phyloP scores from a whole-genome alignment of 1,140 invertebrate genomes.

The Rhagoletis zephyria region DNA sequence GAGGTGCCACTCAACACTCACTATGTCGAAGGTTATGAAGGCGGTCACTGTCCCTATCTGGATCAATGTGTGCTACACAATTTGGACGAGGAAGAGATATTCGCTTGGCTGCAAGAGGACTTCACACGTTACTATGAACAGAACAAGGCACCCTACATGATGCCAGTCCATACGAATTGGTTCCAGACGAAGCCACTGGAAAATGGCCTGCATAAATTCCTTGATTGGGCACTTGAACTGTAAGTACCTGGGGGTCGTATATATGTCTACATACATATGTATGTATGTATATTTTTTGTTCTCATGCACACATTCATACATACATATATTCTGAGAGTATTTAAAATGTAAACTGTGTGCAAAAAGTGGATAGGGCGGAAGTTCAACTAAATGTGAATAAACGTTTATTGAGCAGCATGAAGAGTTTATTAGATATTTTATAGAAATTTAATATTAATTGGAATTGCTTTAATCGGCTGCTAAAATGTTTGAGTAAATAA shows the following conservation, averaged over 20 bases:
- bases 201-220: slow-evolving; percentile 87
- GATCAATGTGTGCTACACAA: slow-evolving; percentile 95
- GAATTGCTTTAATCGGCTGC: too few species aligned
- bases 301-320: not conserved
- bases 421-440: too few species aligned
- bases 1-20: slow-evolving; percentile 94
- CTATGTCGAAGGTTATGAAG: slow-evolving; percentile 89
- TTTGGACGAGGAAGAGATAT: slow-evolving; percentile 87
- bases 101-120: slow-evolving; percentile 93
- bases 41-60: slow-evolving; percentile 92
- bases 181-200: slow-evolving; percentile 92
- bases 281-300: not conserved
- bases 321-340: too few species aligned
- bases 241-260: slow-evolving; percentile 75
- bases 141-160: slow-evolving; percentile 92
- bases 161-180: slow-evolving; percentile 95
- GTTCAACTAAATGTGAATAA: not conserved
- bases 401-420: too few species aligned
- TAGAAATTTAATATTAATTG: too few species aligned
- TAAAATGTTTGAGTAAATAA: too few species aligned
- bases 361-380: not conserved
- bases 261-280: not conserved
- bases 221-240: slow-evolving; percentile 85
- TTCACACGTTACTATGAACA: slow-evolving; percentile 89
- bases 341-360: too few species aligned